phyloP scores from a whole-genome alignment of 2,888 invertebrate genomes.

The Trachelus iudaicus region DNA sequence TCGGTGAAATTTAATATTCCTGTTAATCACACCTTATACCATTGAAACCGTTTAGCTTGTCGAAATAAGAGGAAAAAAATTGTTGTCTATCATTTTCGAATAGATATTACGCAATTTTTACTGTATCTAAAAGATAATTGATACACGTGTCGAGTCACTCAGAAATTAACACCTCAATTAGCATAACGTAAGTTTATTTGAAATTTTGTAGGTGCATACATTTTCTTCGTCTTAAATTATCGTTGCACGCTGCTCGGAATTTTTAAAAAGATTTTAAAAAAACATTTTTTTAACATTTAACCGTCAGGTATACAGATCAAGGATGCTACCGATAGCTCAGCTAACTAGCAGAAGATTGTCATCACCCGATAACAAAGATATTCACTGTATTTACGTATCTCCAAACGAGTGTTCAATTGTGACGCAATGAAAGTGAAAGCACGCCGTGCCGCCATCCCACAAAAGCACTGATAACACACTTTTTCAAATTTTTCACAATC shows the following conservation, averaged over 20 bases:
- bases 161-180: neutral
- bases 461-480: neutral
- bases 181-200: neutral
- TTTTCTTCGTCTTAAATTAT: neutral
- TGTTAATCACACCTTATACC: neutral
- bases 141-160: neutral
- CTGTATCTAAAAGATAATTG: neutral
- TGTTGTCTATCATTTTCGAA: neutral
- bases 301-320: neutral
- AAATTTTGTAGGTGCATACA: too few relatives aligned
- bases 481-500: neutral
- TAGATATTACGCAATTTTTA: neutral
- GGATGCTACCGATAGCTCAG: neutral
- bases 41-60: neutral
- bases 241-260: neutral
- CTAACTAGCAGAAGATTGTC: neutral
- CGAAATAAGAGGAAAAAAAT: neutral
- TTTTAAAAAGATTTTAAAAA: neutral
- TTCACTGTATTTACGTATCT: neutral
- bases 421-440: neutral
- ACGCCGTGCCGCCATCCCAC: neutral
- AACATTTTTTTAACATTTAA: too few relatives aligned
- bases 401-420: neutral
- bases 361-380: neutral
- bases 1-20: too few relatives aligned